These are phyloP conservation scores for Ateles fusciceps DNA, from an alignment of 2,797 vertebrate genomes.

Conservation along the genomic window DNA sequence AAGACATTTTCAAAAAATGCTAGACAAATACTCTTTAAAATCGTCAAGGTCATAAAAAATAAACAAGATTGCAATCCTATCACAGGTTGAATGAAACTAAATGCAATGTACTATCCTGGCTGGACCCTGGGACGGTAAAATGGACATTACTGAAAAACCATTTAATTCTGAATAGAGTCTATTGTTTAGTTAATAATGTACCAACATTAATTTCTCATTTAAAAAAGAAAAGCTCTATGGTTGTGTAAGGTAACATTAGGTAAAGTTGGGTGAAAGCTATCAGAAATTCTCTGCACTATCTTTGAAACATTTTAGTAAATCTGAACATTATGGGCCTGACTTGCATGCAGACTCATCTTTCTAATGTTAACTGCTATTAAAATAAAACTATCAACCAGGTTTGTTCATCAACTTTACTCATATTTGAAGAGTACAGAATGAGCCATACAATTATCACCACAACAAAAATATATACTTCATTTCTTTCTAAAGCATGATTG, in stretches of 20 bases:
- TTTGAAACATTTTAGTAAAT: conserved; percentile 18
- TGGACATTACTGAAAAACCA: not conserved
- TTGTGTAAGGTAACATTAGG: not conserved
- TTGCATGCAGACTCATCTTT: not conserved
- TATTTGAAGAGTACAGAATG: not conserved
- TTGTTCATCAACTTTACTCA: not conserved
- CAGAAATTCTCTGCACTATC: not conserved
- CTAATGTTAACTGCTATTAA: not conserved
- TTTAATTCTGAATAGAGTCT: not conserved
- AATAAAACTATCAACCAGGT: not conserved
- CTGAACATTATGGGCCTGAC: not conserved
- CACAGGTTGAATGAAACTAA: not conserved
- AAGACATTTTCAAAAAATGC: not conserved
- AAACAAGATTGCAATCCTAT: not conserved
- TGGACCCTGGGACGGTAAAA: not conserved
- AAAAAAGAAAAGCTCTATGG: not conserved
- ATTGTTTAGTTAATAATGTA: not conserved
- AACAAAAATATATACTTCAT: not conserved
- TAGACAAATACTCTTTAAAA: not conserved
- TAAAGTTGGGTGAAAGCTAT: not conserved
- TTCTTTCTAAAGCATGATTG: not conserved
- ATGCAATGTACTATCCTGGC: not conserved
- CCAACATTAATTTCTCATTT: not conserved
- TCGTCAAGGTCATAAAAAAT: not conserved
- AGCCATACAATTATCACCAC: not conserved